Conservation (phyloP, 2,113 vertebrate genomes). For the Prunella fulvescens region DNA sequence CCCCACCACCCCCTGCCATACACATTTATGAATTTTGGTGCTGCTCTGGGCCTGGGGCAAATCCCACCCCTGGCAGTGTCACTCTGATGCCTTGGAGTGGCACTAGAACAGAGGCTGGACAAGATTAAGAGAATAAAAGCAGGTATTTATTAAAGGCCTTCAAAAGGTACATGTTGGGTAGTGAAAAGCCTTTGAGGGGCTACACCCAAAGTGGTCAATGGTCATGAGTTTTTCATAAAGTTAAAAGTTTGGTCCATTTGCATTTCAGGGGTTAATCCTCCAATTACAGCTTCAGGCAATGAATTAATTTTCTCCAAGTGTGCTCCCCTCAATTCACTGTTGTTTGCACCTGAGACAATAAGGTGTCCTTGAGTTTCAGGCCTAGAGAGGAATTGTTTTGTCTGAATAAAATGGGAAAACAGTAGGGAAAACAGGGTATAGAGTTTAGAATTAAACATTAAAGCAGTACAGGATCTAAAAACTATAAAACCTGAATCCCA, state of each 20-base stretch:
- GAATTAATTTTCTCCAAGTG: not conserved
- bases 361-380: not conserved
- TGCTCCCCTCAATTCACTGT: not conserved
- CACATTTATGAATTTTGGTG: not conserved
- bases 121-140: not conserved
- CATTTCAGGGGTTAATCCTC: not conserved
- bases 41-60: not conserved
- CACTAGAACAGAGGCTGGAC: not conserved
- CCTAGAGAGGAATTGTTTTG: not conserved
- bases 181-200: not conserved
- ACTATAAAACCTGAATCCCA: not conserved
- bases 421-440: not conserved
- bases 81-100: not conserved
- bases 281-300: not conserved
- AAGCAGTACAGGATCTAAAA: not conserved
- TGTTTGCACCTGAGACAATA: not conserved
- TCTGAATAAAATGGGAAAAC: not conserved
- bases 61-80: not conserved
- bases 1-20: not conserved
- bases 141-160: not conserved
- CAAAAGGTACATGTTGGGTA: not conserved
- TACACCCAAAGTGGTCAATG: too few species aligned
- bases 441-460: not conserved
- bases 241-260: not conserved
- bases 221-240: rapidly evolving